Conservation (phyloP, 2,113 vertebrate genomes). For the Rynchops niger region DNA sequence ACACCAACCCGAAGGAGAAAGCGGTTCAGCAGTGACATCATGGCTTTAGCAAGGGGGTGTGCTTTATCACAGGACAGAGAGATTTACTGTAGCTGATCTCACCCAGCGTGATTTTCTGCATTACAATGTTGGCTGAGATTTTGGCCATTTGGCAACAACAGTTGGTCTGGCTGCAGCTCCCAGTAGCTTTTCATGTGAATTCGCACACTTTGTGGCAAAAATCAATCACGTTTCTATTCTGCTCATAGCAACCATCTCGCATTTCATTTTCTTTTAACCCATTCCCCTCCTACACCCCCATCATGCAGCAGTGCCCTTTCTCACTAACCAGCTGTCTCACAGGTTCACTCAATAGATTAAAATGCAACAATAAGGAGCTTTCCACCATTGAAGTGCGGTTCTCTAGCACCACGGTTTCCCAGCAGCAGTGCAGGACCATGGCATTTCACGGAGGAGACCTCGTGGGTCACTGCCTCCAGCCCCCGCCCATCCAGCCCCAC, state of each 20-base stretch:
- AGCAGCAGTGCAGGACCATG: background rate
- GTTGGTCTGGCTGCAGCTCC: constrained; percentile 41
- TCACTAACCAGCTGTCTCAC: background rate
- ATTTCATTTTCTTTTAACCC: constrained; percentile 33
- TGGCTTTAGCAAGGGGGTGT: background rate
- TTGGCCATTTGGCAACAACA: constrained; percentile 46
- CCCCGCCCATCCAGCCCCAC: background rate
- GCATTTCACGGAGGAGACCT: background rate
- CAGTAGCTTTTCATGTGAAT: constrained; percentile 19
- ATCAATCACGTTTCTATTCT: background rate
- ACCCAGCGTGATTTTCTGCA: background rate
- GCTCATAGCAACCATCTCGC: background rate
- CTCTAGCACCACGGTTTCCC: background rate
- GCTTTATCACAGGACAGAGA: background rate
- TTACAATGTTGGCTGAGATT: background rate
- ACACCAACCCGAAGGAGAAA: background rate
- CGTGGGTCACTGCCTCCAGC: background rate
- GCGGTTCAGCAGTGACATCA: background rate
- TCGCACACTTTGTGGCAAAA: constrained; percentile 24
- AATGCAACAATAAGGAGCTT: background rate
- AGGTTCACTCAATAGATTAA: background rate
- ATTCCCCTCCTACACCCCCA: background rate
- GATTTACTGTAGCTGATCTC: background rate
- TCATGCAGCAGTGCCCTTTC: background rate
- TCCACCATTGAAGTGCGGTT: background rate